Conservation (phyloP, 2,888 invertebrate genomes). For the Polydesmus complanatus region DNA sequence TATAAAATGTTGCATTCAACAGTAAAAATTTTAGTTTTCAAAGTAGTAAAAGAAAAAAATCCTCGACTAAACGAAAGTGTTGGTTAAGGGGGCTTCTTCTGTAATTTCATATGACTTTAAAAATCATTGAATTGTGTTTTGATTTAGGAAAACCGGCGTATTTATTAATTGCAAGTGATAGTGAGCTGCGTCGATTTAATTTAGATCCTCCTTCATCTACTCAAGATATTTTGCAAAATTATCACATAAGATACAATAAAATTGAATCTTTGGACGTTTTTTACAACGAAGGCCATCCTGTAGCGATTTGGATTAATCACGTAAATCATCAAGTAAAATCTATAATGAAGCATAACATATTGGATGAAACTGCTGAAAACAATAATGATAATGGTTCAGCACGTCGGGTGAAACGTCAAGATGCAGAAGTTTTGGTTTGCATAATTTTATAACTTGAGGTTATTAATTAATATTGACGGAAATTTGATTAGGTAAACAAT, state of each 20-base stretch:
- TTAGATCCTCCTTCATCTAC: conserved; percentile 44
- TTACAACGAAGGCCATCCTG: conserved; percentile 27
- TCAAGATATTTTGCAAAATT: conserved; percentile 26
- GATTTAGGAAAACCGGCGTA: conserved; percentile 45
- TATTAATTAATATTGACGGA: neutral
- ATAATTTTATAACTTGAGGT: neutral
- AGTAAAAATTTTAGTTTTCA: too few relatives aligned
- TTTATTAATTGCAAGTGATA: conserved; percentile 50
- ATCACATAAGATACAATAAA: conserved; percentile 34
- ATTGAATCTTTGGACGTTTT: conserved; percentile 42
- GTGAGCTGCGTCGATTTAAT: conserved; percentile 46
- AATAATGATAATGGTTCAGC: neutral
- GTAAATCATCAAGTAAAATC: too few relatives aligned
- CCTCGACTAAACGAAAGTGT: too few relatives aligned
- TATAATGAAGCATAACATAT: neutral
- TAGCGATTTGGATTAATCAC: conserved; percentile 1
- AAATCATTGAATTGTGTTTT: too few relatives aligned
- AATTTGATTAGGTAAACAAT: conserved; percentile 28
- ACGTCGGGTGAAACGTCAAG: conserved; percentile 13
- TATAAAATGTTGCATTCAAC: too few relatives aligned
- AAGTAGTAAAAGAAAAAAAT: too few relatives aligned
- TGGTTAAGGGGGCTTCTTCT: too few relatives aligned
- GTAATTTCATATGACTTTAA: too few relatives aligned
- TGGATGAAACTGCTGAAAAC: neutral
- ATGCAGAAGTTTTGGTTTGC: conserved; percentile 13